phyloP scores from a whole-genome alignment of 2,888 invertebrate genomes.

The Ferdinandea cuprea region DNA sequence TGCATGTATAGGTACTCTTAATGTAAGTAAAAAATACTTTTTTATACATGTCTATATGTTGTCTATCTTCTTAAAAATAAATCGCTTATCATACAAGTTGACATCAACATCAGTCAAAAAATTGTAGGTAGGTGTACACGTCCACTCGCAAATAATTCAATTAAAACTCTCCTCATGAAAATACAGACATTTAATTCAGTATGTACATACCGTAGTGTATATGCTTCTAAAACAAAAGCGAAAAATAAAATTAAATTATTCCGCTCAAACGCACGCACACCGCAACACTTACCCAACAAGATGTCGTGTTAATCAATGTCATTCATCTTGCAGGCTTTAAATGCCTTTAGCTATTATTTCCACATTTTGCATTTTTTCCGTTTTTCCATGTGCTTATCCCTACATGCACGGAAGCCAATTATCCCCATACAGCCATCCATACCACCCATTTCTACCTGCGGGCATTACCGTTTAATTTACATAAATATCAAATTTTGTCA shows the following conservation, averaged over 20 bases:
- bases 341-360: conserved; percentile 61
- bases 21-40: too few relatives aligned
- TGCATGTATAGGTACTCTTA: too few relatives aligned
- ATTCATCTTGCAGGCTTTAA: conserved; percentile 56
- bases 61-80: too few relatives aligned
- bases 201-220: too few relatives aligned
- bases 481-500: conserved; percentile 74
- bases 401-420: conserved; percentile 61
- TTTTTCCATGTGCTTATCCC: conserved; percentile 21
- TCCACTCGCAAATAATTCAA: too few relatives aligned
- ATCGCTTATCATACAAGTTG: too few relatives aligned
- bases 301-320: conserved; percentile 57
- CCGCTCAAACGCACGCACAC: neutral
- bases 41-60: too few relatives aligned
- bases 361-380: conserved; percentile 36
- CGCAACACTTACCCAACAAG: conserved; percentile 6
- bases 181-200: neutral
- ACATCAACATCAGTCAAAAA: too few relatives aligned
- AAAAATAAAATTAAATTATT: conserved; percentile 27
- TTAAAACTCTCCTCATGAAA: conserved; percentile 5
- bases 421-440: conserved; percentile 49
- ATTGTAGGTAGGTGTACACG: too few relatives aligned
- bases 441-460: conserved; percentile 44
- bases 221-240: conserved; percentile 14
- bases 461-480: conserved; percentile 70